These are phyloP conservation scores for Ecliptopera silaceata DNA, from an alignment of 2,888 invertebrate genomes.

Conservation along the genomic window DNA sequence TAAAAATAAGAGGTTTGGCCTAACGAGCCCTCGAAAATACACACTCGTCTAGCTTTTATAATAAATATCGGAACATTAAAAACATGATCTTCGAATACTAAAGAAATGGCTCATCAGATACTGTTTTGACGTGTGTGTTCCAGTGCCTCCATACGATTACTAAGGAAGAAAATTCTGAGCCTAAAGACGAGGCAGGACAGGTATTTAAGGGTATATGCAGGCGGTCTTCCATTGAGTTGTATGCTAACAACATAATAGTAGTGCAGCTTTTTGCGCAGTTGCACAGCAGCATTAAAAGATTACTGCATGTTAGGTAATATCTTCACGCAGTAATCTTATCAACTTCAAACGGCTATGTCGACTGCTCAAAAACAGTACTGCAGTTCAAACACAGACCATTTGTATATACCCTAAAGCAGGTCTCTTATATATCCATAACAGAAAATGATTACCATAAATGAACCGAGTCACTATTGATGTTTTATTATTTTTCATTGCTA, in stretches of 20 bases:
- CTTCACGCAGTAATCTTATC: neutral
- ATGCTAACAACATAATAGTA: neutral
- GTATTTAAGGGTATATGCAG: neutral
- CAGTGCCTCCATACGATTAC: slow-evolving; percentile 4
- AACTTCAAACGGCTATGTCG: neutral
- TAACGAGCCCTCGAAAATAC: slow-evolving; percentile 6
- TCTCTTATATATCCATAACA: neutral
- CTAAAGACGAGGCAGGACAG: neutral
- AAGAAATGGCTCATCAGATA: neutral
- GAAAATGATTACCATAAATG: neutral
- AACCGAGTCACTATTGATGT: neutral
- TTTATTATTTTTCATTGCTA: slow-evolving; percentile 3
- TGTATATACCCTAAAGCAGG: neutral
- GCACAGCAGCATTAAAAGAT: neutral
- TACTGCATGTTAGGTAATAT: too few species aligned
- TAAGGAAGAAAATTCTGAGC: neutral
- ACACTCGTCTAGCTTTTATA: too few species aligned
- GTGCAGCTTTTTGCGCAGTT: neutral
- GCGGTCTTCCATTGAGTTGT: neutral
- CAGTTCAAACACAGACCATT: neutral
- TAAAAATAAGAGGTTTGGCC: slow-evolving; percentile 5
- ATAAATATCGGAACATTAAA: too few species aligned
- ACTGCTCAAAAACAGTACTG: neutral
- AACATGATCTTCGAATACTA: neutral
- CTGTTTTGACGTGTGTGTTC: slow-evolving; percentile 7